Evolutionary conservation across 2,888 invertebrate genomes (phyloP).

Genomic region (Amphipoea oculea): DNA sequence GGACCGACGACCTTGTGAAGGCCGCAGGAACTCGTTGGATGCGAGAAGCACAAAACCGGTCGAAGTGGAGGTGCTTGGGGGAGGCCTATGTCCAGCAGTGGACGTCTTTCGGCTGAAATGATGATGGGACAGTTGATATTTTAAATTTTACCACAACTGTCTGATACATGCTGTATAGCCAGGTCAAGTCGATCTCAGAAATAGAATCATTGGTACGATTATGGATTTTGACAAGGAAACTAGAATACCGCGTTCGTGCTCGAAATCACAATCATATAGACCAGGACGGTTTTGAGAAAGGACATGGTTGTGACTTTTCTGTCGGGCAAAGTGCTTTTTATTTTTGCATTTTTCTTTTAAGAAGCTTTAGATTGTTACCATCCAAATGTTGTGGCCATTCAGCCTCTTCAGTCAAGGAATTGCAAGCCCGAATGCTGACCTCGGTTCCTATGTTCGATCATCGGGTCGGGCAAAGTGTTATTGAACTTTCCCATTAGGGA

Average conservation of each 20-base stretch:
- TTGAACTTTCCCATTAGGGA: not conserved
- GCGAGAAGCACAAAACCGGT: too few relatives aligned
- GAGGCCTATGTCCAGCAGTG: too few relatives aligned
- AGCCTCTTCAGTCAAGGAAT: not conserved
- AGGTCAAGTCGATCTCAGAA: not conserved
- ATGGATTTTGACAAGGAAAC: slow-evolving; percentile 9
- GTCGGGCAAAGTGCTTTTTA: not conserved
- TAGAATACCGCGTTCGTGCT: not conserved
- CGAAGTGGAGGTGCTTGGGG: too few relatives aligned
- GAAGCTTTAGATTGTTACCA: not conserved
- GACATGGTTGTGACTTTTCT: not conserved
- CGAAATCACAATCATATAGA: not conserved
- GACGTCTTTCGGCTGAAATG: too few relatives aligned
- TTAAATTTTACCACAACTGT: not conserved
- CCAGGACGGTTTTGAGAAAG: not conserved
- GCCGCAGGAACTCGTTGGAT: too few relatives aligned
- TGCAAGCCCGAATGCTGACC: not conserved
- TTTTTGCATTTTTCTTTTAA: not conserved
- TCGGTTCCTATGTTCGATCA: not conserved
- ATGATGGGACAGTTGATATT: not conserved
- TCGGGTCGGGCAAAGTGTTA: too few relatives aligned
- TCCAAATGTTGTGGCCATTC: not conserved
- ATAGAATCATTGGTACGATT: slow-evolving; percentile 1
- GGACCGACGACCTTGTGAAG: too few relatives aligned
- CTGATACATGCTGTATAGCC: not conserved